A percentile compares a stretch with the other conserved stretches of the same genome.
These are phyloP conservation scores for Caenorhabditis sp. DNA, from an alignment of 2,888 invertebrate species.

Conservation along the genomic window DNA sequence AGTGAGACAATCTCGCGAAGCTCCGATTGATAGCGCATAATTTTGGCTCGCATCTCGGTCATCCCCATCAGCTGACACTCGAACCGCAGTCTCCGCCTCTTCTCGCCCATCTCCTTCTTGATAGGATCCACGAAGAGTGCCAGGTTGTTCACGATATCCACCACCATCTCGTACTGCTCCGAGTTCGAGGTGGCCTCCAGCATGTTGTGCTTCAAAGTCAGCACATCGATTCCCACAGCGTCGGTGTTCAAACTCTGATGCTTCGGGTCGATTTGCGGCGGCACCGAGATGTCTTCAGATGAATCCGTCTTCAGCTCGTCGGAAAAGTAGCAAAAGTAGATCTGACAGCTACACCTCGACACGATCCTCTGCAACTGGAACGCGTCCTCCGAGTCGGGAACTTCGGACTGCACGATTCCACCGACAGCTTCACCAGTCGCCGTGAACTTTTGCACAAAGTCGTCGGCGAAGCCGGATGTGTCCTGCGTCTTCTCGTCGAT, in stretches of 20 bases:
- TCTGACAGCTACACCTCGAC: slow-evolving; percentile 97
- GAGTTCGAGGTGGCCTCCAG: slow-evolving; percentile 87
- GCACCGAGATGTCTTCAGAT: slow-evolving; percentile 67
- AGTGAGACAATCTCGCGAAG: slow-evolving; percentile 87
- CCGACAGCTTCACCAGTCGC: slow-evolving; percentile 96
- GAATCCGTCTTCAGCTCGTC: slow-evolving; percentile 86
- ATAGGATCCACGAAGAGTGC: slow-evolving; percentile 96
- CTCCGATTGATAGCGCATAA: slow-evolving; percentile 72
- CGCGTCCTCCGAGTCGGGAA: slow-evolving; percentile 40
- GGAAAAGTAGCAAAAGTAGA: slow-evolving; percentile 89
- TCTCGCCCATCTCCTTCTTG: slow-evolving; percentile 88
- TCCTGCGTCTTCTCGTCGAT: slow-evolving; percentile 87
- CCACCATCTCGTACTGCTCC: slow-evolving; percentile 91
- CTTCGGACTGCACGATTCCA: slow-evolving; percentile 90
- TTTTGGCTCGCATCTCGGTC: slow-evolving; percentile 53
- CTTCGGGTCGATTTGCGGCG: slow-evolving; percentile 48
- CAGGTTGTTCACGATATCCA: slow-evolving; percentile 98
- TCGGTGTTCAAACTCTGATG: slow-evolving; percentile 42
- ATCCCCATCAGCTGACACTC: slow-evolving; percentile 66
- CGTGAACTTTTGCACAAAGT: slow-evolving; percentile 86
- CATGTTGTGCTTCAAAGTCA: slow-evolving; percentile 97
- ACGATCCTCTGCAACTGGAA: slow-evolving; percentile 94
- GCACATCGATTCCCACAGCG: slow-evolving; percentile 93
- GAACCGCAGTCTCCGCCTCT: slow-evolving; percentile 82
- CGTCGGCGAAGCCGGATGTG: slow-evolving; percentile 68